A percentile compares a stretch with the other conserved stretches of the same genome.
phyloP scores from a whole-genome alignment of 2,797 vertebrate genomes.

The Corythornis leucogaster region DNA sequence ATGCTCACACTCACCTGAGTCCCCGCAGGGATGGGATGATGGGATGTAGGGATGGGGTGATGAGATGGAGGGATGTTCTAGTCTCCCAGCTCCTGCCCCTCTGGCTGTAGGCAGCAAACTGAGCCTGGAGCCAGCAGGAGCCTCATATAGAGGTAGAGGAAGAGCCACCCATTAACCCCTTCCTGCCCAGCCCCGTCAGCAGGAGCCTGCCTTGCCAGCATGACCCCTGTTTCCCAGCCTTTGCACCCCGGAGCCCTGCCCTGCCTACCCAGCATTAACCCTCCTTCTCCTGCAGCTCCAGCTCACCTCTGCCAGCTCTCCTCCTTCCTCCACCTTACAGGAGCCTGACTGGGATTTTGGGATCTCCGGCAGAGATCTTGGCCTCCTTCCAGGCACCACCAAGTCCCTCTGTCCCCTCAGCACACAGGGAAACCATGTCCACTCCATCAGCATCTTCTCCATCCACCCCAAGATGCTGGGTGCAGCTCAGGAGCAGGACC shows the following conservation, averaged over 20 bases:
- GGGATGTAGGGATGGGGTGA: background rate
- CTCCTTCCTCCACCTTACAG: background rate
- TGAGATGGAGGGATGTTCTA: background rate
- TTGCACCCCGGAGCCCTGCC: background rate
- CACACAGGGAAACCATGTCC: fast-evolving
- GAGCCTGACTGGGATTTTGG: background rate
- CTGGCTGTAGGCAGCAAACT: background rate
- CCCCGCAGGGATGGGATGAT: background rate
- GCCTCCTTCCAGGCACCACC: background rate
- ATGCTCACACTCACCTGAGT: constrained; percentile 14
- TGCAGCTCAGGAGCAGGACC: background rate
- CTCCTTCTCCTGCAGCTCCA: background rate
- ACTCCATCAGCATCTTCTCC: background rate
- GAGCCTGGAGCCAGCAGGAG: background rate
- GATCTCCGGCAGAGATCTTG: background rate
- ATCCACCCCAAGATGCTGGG: background rate
- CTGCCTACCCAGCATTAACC: background rate
- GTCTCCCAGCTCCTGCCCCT: background rate
- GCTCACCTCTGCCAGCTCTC: background rate
- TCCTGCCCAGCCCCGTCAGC: background rate
- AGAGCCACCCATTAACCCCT: constrained; percentile 49
- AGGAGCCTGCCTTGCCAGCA: background rate
- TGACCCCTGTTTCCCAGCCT: background rate
- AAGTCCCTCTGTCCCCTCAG: background rate
- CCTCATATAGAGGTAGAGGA: constrained; percentile 57